A percentile compares a stretch with the other conserved stretches of the same genome.
These are phyloP conservation scores for Agriopis leucophaearia DNA, from an alignment of 2,888 invertebrate species.

Conservation along the genomic window DNA sequence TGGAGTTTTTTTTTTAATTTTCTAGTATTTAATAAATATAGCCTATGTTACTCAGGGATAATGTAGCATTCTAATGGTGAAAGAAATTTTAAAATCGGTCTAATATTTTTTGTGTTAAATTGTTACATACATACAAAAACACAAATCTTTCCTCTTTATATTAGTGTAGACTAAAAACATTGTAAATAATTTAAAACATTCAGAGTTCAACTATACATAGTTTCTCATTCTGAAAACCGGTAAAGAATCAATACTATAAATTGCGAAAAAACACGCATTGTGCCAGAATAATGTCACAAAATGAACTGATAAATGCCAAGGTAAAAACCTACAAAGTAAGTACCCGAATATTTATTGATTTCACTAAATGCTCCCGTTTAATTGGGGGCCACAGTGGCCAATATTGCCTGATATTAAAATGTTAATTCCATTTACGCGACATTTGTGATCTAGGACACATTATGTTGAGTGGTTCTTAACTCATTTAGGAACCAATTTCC, in stretches of 20 bases:
- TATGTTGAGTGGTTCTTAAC: not conserved
- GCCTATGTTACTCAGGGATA: too few relatives aligned
- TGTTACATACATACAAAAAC: too few relatives aligned
- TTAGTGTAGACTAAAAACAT: not conserved
- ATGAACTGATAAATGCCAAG: conserved; percentile 47
- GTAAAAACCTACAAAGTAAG: conserved; percentile 34
- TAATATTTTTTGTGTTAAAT: too few relatives aligned
- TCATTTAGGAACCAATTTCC: too few relatives aligned
- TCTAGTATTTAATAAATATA: too few relatives aligned
- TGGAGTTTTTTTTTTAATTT: too few relatives aligned
- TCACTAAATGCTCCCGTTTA: conserved; percentile 28
- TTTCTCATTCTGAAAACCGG: conserved; percentile 11
- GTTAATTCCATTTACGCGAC: not conserved
- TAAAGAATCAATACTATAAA: conserved; percentile 29
- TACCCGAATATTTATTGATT: conserved; percentile 40
- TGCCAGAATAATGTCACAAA: conserved; percentile 44
- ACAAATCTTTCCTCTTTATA: too few relatives aligned
- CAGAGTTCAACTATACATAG: conserved; percentile 11
- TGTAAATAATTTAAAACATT: not conserved
- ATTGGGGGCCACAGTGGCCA: conserved; percentile 2
- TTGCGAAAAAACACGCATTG: conserved; percentile 29
- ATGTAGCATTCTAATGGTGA: too few relatives aligned
- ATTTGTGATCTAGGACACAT: not conserved
- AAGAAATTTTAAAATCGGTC: too few relatives aligned
- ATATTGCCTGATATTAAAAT: not conserved